Evolutionary conservation across 2,888 invertebrate genomes (phyloP), one percentile per base, ranked within the genome.

Genomic region (Amiota communis): DNA sequence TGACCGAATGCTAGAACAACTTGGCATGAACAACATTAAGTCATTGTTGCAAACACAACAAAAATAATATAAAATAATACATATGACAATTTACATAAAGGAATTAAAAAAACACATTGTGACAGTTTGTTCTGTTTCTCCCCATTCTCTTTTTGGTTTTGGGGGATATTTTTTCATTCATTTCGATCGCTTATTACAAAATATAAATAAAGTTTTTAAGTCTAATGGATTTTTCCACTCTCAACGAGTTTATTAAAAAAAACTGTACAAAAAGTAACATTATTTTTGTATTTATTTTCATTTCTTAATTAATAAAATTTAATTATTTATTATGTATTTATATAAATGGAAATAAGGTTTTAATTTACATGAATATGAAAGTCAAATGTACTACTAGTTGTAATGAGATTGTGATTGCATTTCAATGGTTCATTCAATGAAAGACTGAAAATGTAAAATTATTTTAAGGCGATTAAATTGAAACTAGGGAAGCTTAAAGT

Each of bases 211-310:
- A 36, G 2, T 6, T 36, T 36, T 36, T 36, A 36, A 36, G 6
- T 6, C 8, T 36, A 36, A 36, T 36, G 36, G 36, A 36, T 36
- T 36, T 36, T 36, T 36, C 36, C 6, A 6, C 36, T 12, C 17
- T 10, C 65, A 48, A 15, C 48, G 48, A 65, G 65, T 65, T 65
- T 23, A 48, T 65, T 64, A 64, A 64, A 64, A 47, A 48, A n/a
- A n/a, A n/a, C n/a, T 64, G 8, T 17, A 64, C 17, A 17, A 9
- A 17, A 17, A 20, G 8, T 10, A 17, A 1, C 57, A 57, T 57
- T 59, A 59, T 59, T 59, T 20, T 23, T 23, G 23, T 23, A 2
- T 17, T 36, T 36, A 6, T 36, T 36, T 2, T 36, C 36, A 36
- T 36, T 36, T 6, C 36, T 36, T 36, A 36, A 6, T 36, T 36